phyloP scores from a whole-genome alignment of 2,888 invertebrate genomes.

The Nemotelus pantherinus region DNA sequence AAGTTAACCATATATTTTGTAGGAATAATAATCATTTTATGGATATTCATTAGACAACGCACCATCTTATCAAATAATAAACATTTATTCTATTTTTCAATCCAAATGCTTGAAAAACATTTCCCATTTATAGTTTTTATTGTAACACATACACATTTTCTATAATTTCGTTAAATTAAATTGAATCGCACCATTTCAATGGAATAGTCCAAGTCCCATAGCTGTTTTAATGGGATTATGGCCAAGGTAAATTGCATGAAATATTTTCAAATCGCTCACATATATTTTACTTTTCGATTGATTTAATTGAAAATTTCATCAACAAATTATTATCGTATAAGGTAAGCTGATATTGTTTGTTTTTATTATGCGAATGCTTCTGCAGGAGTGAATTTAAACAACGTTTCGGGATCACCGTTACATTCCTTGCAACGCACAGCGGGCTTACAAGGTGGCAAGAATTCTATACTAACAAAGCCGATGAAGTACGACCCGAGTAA shows the following conservation, averaged over 20 bases:
- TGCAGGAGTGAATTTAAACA: constrained; percentile 82
- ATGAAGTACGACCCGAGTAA: constrained; percentile 63
- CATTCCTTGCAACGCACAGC: constrained; percentile 90
- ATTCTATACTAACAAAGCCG: constrained; percentile 69
- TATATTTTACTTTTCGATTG: constrained; percentile 5
- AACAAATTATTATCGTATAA: too few species aligned
- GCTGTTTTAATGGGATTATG: constrained; percentile 92
- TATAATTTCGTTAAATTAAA: constrained; percentile 49
- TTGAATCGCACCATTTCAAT: constrained; percentile 63
- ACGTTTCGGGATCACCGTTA: constrained; percentile 84
- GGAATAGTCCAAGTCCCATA: constrained; percentile 81
- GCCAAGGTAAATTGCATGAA: constrained; percentile 82
- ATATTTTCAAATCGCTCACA: not conserved
- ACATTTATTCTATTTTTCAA: too few species aligned
- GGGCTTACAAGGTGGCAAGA: constrained; percentile 91
- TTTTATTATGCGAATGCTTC: not conserved
- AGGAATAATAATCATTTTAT: too few species aligned
- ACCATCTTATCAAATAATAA: too few species aligned
- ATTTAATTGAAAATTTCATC: too few species aligned
- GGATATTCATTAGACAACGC: too few species aligned
- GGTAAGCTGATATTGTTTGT: not conserved
- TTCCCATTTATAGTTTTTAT: too few species aligned
- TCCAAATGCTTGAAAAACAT: too few species aligned
- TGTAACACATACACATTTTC: too few species aligned
- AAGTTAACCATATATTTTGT: too few species aligned